phyloP scores from a whole-genome alignment of 2,113 vertebrate genomes.

The Lophura nycthemera region DNA sequence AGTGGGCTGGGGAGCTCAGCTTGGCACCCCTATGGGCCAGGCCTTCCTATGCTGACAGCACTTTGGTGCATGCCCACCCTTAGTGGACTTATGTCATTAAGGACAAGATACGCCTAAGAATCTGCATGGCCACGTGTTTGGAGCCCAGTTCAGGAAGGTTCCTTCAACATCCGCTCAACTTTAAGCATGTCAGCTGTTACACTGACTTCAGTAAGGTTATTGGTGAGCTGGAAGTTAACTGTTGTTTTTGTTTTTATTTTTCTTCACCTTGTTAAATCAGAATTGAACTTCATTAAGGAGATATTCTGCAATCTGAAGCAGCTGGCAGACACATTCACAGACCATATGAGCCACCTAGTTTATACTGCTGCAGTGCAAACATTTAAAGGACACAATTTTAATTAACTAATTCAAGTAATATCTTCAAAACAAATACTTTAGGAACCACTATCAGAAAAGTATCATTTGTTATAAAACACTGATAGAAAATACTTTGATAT shows the following conservation, averaged over 20 bases:
- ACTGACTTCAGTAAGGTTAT: neutral
- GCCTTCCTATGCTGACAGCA: neutral
- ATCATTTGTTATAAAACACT: neutral
- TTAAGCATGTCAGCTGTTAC: neutral
- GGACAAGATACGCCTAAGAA: neutral
- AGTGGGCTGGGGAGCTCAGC: neutral
- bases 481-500: neutral
- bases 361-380: slow-evolving; percentile 33
- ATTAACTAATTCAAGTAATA: neutral
- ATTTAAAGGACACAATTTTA: neutral
- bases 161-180: neutral
- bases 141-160: neutral
- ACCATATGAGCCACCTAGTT: neutral
- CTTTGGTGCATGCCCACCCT: neutral
- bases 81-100: neutral
- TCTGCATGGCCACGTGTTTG: neutral
- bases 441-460: neutral
- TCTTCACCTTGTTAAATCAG: neutral
- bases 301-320: neutral
- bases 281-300: neutral
- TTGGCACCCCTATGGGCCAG: neutral
- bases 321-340: neutral
- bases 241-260: neutral
- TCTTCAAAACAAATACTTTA: neutral
- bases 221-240: neutral